Base-by-base conservation (phyloP, 2,888 invertebrate species). In the Tribolium freemani region DNA sequence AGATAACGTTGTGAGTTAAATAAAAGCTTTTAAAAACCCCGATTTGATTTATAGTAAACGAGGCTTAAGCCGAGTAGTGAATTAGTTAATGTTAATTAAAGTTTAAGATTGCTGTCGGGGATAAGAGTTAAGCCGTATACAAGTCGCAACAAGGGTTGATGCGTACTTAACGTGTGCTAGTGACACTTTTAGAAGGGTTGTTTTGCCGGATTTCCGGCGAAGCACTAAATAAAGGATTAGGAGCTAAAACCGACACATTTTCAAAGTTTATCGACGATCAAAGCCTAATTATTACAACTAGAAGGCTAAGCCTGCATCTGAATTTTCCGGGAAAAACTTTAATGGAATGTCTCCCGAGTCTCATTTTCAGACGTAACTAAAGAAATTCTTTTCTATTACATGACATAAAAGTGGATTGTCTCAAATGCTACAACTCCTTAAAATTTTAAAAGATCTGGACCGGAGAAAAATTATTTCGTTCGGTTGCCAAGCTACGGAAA, bases 101-200 rank as follows among this genome's bases (percentile, higher is more conserved):
- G 16, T 69, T 69, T 69, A 69, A 69, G 69, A 60, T 69, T 10
- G 58, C 69, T 68, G 68, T 58, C 48, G 69, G 53, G 69, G 69
- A 58, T 69, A 69, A 69, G 31, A 69, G 68, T 30, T 60, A 60
- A 69, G 50, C 30, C 57, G 4, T 48, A 30, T 50, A 48, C 13
- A 69, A 69, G 69, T 60, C 51, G 50, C 51, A 60, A 69, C 69
- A 60, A 51, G 58, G 69, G 69, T 53, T 58, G 69, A 69, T 60
- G 58, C 56, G 57, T 67, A 57, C 67, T 67, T 67, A 67, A 67
- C 67, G 67, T 67, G 67, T 67, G 67, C 48, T 45, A 46, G 67
- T 60, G 69, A 69, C 69, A 69, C 69, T 60, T 69, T 31, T 38
- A 30, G 20, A 31, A 30, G 68, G 57, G 16, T 38, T 57, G 50